Evolutionary conservation across 2,113 vertebrate species (phyloP).

Genomic region (Neodon shergylaensis): DNA sequence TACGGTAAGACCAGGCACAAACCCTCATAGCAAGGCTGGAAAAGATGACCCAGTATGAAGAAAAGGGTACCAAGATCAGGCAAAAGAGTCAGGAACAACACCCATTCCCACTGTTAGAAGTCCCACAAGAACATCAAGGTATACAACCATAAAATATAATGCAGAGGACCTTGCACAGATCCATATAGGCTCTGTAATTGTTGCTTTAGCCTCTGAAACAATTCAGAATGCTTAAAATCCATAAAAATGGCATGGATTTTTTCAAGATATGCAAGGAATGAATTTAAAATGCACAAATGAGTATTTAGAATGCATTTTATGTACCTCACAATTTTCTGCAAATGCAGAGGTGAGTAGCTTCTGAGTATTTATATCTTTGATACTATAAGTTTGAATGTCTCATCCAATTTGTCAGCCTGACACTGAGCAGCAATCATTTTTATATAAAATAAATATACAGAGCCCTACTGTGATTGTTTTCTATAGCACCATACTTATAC

Average conservation of each 20-base stretch:
- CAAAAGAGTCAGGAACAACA: not conserved
- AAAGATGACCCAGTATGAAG: not conserved
- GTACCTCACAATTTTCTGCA: not conserved
- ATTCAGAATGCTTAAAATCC: slow-evolving; percentile 15
- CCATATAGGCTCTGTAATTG: no score
- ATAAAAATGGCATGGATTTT: slow-evolving; percentile 4
- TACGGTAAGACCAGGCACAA: not conserved
- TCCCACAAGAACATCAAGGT: not conserved
- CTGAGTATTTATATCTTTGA: not conserved
- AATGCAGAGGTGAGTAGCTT: rapidly evolving
- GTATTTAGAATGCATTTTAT: not conserved
- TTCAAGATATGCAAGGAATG: not conserved
- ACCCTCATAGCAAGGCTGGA: not conserved
- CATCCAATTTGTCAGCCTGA: not conserved
- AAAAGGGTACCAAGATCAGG: not conserved
- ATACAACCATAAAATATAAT: not conserved
- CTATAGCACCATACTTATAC: rapidly evolving
- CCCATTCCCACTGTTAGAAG: not conserved
- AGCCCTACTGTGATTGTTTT: not conserved
- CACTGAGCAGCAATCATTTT: not conserved
- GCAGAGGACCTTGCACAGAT: not conserved
- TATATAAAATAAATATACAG: not conserved
- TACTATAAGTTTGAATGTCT: not conserved
- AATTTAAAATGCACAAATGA: not conserved
- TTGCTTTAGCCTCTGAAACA: not conserved